Percentiles rank a stretch among this genome's conserved stretches.
Conservation (phyloP, 2,888 invertebrate species). For the Ptychoptera albimana region DNA sequence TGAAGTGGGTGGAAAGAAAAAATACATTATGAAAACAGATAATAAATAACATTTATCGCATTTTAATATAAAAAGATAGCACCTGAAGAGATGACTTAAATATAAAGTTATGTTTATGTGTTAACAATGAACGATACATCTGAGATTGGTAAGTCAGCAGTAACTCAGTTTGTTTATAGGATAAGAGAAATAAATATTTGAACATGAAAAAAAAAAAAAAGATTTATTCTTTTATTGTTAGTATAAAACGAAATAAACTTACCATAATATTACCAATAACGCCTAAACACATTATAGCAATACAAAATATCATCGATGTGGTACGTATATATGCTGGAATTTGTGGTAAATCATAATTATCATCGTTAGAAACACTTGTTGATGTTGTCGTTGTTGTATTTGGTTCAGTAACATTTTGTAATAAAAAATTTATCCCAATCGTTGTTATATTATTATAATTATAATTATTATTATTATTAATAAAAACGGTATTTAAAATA, state of each 20-base stretch:
- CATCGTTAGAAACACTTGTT: conserved; percentile 1
- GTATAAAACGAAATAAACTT: conserved; percentile 10
- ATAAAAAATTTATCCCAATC: too few relatives aligned
- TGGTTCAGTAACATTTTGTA: too few relatives aligned
- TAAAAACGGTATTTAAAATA: too few relatives aligned
- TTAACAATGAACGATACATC: too few relatives aligned
- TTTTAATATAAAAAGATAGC: background rate
- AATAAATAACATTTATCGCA: background rate
- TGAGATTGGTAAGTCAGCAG: too few relatives aligned
- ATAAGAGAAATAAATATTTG: too few relatives aligned
- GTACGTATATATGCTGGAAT: conserved; percentile 76
- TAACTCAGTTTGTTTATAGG: too few relatives aligned
- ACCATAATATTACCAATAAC: conserved; percentile 85
- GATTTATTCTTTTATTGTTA: background rate
- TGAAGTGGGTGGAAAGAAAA: background rate
- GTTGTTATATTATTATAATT: too few relatives aligned
- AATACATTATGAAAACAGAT: background rate
- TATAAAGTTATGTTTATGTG: too few relatives aligned
- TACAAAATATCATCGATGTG: conserved; percentile 77
- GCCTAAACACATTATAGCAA: conserved; percentile 75
- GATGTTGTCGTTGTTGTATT: too few relatives aligned
- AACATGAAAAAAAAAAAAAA: too few relatives aligned
- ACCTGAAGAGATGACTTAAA: background rate
- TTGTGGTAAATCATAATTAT: conserved; percentile 28
- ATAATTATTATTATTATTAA: too few relatives aligned